Evolutionary conservation across 2,113 vertebrate species (phyloP), one percentile per base, ranked within the genome.

Genomic region (Mystacornis crossleyi): DNA sequence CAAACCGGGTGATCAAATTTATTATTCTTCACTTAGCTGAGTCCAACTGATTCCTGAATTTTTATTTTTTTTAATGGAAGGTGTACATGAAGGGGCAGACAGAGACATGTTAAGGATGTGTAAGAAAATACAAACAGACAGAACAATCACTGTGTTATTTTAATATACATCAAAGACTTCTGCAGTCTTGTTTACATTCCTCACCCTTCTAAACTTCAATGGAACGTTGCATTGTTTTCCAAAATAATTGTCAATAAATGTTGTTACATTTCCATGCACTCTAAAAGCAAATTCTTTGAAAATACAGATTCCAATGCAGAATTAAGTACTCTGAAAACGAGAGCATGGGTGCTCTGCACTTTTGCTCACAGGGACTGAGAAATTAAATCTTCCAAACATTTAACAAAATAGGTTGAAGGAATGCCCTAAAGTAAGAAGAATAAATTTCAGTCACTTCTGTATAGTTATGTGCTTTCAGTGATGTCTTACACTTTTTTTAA

Each of bases 121-220:
- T 67, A 62, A 81, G 90, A 93, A 96, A 94, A 96, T 86, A 65
- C 70, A 75, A 96, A 94, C 79, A 89, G 74, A 78, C 17, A 80
- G 93, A 97, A 96, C 89, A 95, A 95, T 96, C 95, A 93, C 92
- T 94, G 86, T 91, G 95, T 95, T 92, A 87, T 69, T 94, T 93
- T 67, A 92, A 66, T 73, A 79, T 40, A 70, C 13, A 62, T 95
- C 72, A 94, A 51, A 75, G 92, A 81, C 55, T 92, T 86, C 38
- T 69, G 54, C 60, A 92, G 89, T 75, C 78, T 94, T 89, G 81
- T 89, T 96, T 94, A 86, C 93, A 89, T 94, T 93, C 91, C 86
- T 91, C 95, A 84, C 57, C 80, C 88, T 94, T 81, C 82, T 75
- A 93, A 93, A 83, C 79, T 36, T 91, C 66, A 87, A 31, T 36